Evolutionary conservation across 2,797 vertebrate species (phyloP), one percentile per base, ranked within the genome.

Genomic region (Diceros bicornis): DNA sequence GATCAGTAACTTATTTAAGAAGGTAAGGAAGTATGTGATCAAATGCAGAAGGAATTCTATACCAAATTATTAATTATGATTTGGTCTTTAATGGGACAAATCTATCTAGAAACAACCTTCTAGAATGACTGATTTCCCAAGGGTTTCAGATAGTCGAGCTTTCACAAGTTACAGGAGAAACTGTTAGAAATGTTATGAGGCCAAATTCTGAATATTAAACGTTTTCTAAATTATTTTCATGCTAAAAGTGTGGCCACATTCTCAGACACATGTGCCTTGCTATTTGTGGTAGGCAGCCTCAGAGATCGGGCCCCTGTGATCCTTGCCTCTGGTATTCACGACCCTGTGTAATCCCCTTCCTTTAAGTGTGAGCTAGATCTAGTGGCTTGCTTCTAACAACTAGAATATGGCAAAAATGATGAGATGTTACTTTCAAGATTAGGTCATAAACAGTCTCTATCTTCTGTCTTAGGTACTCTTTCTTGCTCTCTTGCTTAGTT

Each of bases 1-100:
- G 14, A 71, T 62, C 55, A 88, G 41, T 50, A 62, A 91, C 62
- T 90, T 71, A 91, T 74, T 96, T n/a, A 77, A 77, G 29, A 50
- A 55, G 23, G 29, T 79, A 66, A 82, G 12, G 68, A 92, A 69
- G 29, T 57, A 34, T 59, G 83, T 78, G 50, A 84, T 87, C 81
- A 83, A 50, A 78, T 55, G 18, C 72, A 81, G 72, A 94, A 89
- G 11, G 4, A 68, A 62, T 81, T 92, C 20, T 61, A 86, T 0
- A 44, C 27, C 68, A 44, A 61, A 81, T 52, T 57, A 83, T 71
- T 71, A 91, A 91, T 71, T 71, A 91, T 87, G 59, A 59, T 85
- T 64, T 89, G 74, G 27, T 89, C 55, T 13, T 25, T 55, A 34
- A 75, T 7, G 29, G 62, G 32, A 59, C 25, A 94, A 81, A 77